Evolutionary conservation across 1,140 invertebrate genomes (phyloP).

Genomic region (Drosophila mauritiana): DNA sequence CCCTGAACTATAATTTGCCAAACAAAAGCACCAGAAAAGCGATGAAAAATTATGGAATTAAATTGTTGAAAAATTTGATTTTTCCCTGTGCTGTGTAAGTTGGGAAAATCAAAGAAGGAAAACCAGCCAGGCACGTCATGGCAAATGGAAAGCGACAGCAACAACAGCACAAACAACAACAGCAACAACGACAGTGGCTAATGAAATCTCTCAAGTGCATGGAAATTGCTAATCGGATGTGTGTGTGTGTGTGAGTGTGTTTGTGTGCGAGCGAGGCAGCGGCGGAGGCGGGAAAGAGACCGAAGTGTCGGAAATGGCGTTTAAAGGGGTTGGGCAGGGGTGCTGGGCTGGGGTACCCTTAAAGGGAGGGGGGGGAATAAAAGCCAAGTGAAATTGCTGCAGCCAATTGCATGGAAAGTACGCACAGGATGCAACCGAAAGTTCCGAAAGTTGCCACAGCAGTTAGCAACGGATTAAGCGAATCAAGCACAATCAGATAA

Average conservation of each 20-base stretch:
- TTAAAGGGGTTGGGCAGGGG: neutral
- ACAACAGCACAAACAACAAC: slow-evolving; percentile 26
- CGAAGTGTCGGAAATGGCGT: slow-evolving; percentile 26
- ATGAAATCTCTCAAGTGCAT: slow-evolving; percentile 78
- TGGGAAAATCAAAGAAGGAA: slow-evolving; percentile 26
- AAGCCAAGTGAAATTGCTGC: slow-evolving; percentile 63
- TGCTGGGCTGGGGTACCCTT: neutral
- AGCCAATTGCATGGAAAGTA: slow-evolving; percentile 77
- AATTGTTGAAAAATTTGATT: slow-evolving; percentile 4
- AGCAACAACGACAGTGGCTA: slow-evolving; percentile 39
- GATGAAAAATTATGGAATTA: slow-evolving; percentile 2
- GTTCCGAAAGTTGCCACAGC: slow-evolving; percentile 44
- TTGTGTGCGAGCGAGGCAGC: neutral
- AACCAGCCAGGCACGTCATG: slow-evolving; percentile 18
- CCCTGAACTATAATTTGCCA: neutral
- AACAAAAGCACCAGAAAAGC: neutral
- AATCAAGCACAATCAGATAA: slow-evolving; percentile 54
- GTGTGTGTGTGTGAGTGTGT: slow-evolving; percentile 26
- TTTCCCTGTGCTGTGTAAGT: slow-evolving; percentile 22
- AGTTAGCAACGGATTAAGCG: slow-evolving; percentile 59
- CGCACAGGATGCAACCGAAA: slow-evolving; percentile 53
- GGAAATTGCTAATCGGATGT: slow-evolving; percentile 79
- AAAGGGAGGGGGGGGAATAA: neutral
- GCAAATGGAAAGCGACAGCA: slow-evolving; percentile 29
- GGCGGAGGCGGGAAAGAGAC: neutral